phyloP scores from a whole-genome alignment of 2,113 vertebrate species.

The Callocephalon fimbriatum region DNA sequence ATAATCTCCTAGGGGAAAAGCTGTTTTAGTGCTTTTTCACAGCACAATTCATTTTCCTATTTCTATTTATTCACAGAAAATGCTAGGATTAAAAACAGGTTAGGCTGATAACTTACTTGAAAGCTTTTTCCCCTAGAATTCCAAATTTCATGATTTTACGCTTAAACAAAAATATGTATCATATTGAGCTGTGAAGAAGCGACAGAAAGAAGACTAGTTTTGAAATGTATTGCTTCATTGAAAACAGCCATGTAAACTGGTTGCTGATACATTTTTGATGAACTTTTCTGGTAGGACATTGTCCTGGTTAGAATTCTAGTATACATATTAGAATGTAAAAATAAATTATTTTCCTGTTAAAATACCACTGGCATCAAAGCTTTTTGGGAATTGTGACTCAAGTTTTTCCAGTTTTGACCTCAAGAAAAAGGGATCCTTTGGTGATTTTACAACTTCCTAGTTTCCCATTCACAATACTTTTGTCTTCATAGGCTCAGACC shows the following conservation, averaged over 20 bases:
- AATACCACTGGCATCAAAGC: not conserved
- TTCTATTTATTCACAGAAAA: conserved; percentile 9
- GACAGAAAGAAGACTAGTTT: not conserved
- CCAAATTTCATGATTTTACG: not conserved
- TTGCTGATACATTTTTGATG: not conserved
- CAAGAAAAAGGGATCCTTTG: not conserved
- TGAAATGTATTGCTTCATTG: not conserved
- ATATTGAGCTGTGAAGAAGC: not conserved
- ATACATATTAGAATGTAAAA: not conserved
- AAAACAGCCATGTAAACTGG: not conserved
- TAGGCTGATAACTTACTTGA: not conserved
- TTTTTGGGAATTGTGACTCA: not conserved
- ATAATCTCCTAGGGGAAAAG: not conserved
- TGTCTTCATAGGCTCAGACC: not conserved
- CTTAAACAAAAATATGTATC: not conserved
- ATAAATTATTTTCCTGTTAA: not conserved
- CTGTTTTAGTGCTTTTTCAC: not conserved
- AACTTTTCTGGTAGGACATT: not conserved
- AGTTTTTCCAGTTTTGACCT: not conserved
- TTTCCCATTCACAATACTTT: not conserved
- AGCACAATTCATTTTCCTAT: conserved; percentile 24
- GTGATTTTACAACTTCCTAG: not conserved
- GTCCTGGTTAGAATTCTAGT: not conserved
- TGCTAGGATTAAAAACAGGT: not conserved
- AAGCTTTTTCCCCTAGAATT: not conserved